These are phyloP conservation scores for Dicranocentrus wangi DNA, from an alignment of 2,888 invertebrate genomes.

Conservation along the genomic window DNA sequence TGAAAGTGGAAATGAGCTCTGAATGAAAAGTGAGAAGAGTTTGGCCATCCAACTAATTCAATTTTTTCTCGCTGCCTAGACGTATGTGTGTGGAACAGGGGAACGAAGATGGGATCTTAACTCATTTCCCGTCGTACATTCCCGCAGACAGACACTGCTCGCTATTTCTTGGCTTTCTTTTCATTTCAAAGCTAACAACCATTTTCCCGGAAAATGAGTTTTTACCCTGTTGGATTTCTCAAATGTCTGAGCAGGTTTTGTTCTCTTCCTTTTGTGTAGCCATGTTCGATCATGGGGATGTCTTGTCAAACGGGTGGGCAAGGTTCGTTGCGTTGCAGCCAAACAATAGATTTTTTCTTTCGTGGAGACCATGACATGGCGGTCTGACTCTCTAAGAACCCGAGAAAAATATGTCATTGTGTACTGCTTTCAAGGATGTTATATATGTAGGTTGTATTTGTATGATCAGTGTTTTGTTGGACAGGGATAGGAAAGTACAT, in stretches of 20 bases:
- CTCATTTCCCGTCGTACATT: neutral
- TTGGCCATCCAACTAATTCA: no score
- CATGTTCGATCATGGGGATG: neutral
- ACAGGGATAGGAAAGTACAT: neutral
- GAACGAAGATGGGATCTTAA: constrained; percentile 1
- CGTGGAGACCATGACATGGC: no score
- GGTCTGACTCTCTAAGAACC: neutral
- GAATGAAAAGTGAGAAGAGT: no score
- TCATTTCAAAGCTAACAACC: no score
- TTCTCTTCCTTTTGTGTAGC: neutral
- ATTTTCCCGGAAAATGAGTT: constrained; percentile 7
- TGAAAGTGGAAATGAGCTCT: no score
- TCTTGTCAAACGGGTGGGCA: neutral
- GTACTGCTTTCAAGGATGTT: constrained; percentile 30
- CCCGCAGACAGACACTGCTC: neutral
- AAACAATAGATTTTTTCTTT: neutral
- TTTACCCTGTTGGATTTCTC: neutral
- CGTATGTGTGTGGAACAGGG: no score
- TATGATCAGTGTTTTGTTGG: neutral
- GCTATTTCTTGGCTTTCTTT: neutral
- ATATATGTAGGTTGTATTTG: no score
- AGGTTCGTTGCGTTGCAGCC: neutral
- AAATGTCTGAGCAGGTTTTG: neutral
- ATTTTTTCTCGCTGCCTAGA: no score
- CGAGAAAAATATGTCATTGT: neutral